These are phyloP conservation scores for Patella ulyssiponensis DNA, from an alignment of 2,888 invertebrate species.

Conservation along the genomic window DNA sequence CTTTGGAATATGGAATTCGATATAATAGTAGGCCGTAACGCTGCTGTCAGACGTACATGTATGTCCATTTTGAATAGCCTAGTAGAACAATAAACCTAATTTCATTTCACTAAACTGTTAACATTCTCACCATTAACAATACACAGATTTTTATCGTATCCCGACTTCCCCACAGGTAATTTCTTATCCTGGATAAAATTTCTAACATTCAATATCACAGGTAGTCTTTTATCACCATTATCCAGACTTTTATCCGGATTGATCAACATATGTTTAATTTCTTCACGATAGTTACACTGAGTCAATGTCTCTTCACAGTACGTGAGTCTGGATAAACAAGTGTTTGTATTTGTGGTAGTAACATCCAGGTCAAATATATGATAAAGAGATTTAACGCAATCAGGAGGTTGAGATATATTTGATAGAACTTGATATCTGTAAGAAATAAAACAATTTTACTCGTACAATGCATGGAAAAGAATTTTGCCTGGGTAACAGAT, in stretches of 20 bases:
- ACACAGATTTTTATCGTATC: constrained; percentile 50
- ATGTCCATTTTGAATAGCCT: too few species aligned
- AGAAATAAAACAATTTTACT: background rate
- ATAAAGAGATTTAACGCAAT: background rate
- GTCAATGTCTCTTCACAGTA: too few species aligned
- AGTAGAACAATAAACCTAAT: too few species aligned
- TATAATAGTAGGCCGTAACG: too few species aligned
- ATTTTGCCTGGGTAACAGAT: too few species aligned
- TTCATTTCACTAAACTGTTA: background rate
- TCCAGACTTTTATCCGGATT: too few species aligned
- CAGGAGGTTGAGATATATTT: background rate
- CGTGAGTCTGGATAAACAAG: too few species aligned
- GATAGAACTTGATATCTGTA: background rate
- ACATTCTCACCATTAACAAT: constrained; percentile 38
- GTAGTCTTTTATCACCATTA: background rate
- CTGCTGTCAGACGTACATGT: too few species aligned
- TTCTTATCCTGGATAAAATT: constrained; percentile 31
- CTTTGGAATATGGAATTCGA: too few species aligned
- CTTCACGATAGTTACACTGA: background rate
- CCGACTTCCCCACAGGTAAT: constrained; percentile 36
- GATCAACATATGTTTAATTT: background rate
- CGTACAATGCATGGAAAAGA: too few species aligned
- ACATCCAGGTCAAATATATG: background rate
- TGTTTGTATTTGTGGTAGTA: background rate
- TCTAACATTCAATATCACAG: constrained; percentile 32